Conservation (phyloP, 2,113 vertebrate genomes). For the Manacus vitellinus region DNA sequence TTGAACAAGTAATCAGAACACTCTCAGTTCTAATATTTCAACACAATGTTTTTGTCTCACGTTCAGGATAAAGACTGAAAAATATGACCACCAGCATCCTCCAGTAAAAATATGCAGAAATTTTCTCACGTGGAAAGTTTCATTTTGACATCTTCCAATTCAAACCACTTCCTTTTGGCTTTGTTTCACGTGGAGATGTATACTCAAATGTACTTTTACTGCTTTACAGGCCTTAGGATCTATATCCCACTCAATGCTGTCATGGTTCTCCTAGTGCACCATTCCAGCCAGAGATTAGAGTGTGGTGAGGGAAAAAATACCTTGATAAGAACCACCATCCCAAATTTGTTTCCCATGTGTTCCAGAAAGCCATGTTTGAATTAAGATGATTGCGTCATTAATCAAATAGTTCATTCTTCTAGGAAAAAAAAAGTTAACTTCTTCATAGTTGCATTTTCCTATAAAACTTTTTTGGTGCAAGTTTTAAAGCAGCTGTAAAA, state of each 20-base stretch:
- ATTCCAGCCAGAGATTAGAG: background rate
- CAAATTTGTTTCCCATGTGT: background rate
- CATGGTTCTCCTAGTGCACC: background rate
- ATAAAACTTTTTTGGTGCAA: background rate
- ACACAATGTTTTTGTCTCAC: background rate
- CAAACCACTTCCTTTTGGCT: background rate
- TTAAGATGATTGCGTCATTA: background rate
- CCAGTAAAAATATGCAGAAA: background rate
- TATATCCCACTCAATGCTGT: too few relatives aligned
- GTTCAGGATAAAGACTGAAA: background rate
- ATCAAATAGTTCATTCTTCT: background rate
- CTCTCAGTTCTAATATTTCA: background rate
- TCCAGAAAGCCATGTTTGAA: background rate
- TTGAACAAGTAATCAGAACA: background rate
- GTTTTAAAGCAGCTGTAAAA: background rate
- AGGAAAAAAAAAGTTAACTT: background rate
- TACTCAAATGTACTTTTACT: background rate
- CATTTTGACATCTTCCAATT: background rate
- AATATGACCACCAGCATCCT: background rate
- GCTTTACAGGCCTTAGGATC: background rate
- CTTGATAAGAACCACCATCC: background rate
- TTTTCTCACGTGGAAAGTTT: background rate
- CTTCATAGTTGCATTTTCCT: background rate
- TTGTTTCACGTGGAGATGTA: background rate
- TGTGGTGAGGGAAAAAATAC: background rate